phyloP scores from a whole-genome alignment of 1,140 invertebrate species.

The Drosophila aff. region DNA sequence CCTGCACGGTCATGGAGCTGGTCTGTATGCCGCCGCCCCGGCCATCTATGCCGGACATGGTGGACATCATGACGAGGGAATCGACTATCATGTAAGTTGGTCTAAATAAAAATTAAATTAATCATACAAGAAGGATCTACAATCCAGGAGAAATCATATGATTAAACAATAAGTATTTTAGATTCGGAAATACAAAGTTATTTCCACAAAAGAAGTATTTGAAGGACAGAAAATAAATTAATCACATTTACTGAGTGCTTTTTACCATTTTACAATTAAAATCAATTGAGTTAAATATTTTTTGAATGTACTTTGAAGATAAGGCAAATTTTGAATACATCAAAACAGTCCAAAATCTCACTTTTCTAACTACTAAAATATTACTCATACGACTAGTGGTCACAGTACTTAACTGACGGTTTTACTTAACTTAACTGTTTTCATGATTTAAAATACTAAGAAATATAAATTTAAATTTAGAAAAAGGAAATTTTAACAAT shows the following conservation, averaged over 20 bases:
- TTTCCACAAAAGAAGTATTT: background rate
- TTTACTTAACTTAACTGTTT: too few species aligned
- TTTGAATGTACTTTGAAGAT: background rate
- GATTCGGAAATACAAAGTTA: background rate
- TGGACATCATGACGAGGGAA: slow-evolving; percentile 69
- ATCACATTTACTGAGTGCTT: accelerated
- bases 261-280: too few species aligned
- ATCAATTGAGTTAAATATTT: background rate
- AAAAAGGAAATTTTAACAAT: background rate
- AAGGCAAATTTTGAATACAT: background rate
- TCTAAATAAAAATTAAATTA: background rate
- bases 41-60: slow-evolving; percentile 71
- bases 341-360: background rate
- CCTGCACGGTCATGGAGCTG: slow-evolving; percentile 69
- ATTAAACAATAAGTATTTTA: background rate
- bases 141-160: background rate
- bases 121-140: too few species aligned
- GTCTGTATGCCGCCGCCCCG: slow-evolving; percentile 66
- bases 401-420: background rate
- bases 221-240: background rate
- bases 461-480: background rate
- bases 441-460: too few species aligned
- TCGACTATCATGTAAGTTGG: slow-evolving; percentile 80
- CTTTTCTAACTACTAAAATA: background rate
- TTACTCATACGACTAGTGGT: slow-evolving; percentile 5